Percentiles rank a stretch among this genome's conserved stretches.
Evolutionary conservation across 1,140 invertebrate species (phyloP).

Genomic region (Cotesia chilonis): DNA sequence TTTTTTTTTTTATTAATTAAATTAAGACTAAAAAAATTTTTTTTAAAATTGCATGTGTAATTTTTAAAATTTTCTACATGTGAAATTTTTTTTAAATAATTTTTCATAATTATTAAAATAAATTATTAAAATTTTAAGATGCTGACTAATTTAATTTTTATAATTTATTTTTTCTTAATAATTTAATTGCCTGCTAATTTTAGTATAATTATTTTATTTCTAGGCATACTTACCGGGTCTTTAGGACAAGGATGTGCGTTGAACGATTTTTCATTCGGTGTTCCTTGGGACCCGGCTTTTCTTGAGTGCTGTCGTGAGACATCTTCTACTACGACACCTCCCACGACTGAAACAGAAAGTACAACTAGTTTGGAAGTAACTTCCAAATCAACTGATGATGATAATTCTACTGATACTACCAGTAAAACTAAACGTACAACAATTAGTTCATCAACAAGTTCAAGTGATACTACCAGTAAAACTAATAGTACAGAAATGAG

Average conservation of each 20-base stretch:
- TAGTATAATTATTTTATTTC: slow-evolving; percentile 2
- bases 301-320: slow-evolving; percentile 66
- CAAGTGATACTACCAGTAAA: neutral
- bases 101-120: too few species aligned
- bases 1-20: too few species aligned
- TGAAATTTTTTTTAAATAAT: too few species aligned
- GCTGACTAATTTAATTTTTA: too few species aligned
- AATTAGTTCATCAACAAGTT: slow-evolving; percentile 13
- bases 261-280: slow-evolving; percentile 63
- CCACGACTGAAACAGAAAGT: neutral
- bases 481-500: neutral
- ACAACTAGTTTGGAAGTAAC: slow-evolving; percentile 22
- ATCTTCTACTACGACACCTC: slow-evolving; percentile 42
- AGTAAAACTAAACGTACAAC: neutral
- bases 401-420: slow-evolving; percentile 10
- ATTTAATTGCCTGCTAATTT: too few species aligned
- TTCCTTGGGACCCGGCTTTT: slow-evolving; percentile 68
- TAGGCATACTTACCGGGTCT: slow-evolving; percentile 61
- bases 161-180: too few species aligned
- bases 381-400: slow-evolving; percentile 35
- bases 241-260: slow-evolving; percentile 65
- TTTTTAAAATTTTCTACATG: too few species aligned
- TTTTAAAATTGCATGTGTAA: too few species aligned
- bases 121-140: too few species aligned
- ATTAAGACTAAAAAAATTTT: too few species aligned